These are phyloP conservation scores for Lamellibrachia luymesi DNA, from an alignment of 1,140 invertebrate genomes.

Conservation along the genomic window DNA sequence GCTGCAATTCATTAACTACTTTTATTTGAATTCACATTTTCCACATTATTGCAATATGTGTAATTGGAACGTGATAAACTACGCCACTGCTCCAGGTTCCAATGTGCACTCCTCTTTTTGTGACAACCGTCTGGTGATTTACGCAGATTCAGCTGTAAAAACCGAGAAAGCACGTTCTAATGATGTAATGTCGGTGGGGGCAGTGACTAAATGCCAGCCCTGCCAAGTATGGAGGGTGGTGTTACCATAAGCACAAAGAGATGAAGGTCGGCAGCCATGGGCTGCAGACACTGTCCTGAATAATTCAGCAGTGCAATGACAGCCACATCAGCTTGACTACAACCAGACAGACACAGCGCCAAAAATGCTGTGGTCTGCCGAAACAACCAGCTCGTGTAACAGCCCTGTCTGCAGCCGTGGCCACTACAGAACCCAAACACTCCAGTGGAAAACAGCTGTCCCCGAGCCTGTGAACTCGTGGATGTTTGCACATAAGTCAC, in stretches of 20 bases:
- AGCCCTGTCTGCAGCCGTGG: neutral
- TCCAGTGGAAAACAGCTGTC: neutral
- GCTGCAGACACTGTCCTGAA: neutral
- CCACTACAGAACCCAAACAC: neutral
- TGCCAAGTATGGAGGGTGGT: neutral
- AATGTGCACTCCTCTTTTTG: neutral
- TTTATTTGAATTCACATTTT: neutral
- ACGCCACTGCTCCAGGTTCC: neutral
- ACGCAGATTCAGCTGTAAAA: neutral
- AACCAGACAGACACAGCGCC: neutral
- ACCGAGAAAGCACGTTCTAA: neutral
- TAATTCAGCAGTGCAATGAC: neutral
- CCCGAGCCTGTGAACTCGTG: too few relatives aligned
- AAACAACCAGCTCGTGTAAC: neutral
- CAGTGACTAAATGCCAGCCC: neutral
- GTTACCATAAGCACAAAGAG: neutral
- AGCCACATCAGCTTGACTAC: neutral
- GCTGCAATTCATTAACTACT: neutral
- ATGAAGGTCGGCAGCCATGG: neutral
- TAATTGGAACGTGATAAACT: neutral
- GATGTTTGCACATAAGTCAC: neutral
- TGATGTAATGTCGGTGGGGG: neutral
- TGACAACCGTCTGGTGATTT: neutral
- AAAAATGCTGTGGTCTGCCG: neutral
- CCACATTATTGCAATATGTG: neutral